Base-by-base conservation (phyloP, 2,888 invertebrate species). In the Xanthia icteritia region DNA sequence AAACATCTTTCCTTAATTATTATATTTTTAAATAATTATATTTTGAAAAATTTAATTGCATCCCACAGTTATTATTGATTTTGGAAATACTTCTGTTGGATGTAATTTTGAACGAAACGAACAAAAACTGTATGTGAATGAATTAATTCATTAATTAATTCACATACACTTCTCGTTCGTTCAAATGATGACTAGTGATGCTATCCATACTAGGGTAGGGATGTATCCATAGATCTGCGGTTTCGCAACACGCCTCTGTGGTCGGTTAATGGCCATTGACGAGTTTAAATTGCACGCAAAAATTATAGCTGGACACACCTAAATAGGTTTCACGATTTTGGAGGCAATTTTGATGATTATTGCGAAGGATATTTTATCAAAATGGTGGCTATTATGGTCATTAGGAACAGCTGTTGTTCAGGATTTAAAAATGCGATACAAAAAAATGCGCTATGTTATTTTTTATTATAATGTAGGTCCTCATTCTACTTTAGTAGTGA, bases 191-290 rank as follows among this genome's bases (percentile, higher is more conserved):
- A 13, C 36, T 67, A 27, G 63, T 15, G n/a, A 15, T 51, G 4
- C 27, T 39, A 27, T 45, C 58, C 15, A 36, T 48, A 54, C 61
- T 67, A 76, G 60, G 31, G 58, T n/a, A 36, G 56, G 13, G 51
- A 63, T 63, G 15, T 74, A 81, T 79, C 63, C 66, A 73, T 69
- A 74, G 72, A 81, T 77, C 69, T 31, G 87, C 13, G 86, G 82
- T 85, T 76, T 68, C 27, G 74, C 69, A 86, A 84, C 88, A 88
- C 60, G 81, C 74, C 79, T 82, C 77, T 76, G 71, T 72, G 85
- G 81, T 77, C 45, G 58, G 64, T 68, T 77, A 84, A 56, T 73
- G 70, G 75, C 77, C 65, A 86, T 72, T 69, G 79, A 77, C 64
- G 72, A 79, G 58, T 76, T 79, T 79, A 82, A 82, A 73, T 79